Conservation (phyloP, 2,113 vertebrate genomes). For the Urocitellus parryii region DNA sequence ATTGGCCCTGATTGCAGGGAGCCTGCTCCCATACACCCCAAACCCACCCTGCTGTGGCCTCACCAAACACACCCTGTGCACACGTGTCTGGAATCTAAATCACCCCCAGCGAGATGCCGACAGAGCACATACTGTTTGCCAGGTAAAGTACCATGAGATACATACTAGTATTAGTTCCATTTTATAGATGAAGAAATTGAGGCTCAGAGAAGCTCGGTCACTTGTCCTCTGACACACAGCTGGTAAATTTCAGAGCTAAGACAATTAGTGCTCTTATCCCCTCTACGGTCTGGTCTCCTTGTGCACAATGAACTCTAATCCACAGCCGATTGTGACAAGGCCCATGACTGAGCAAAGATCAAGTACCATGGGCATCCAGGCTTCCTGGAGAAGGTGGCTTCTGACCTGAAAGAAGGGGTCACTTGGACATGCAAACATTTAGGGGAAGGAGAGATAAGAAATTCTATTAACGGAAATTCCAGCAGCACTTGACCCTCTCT, state of each 20-base stretch:
- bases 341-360: background rate
- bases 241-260: background rate
- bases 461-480: background rate
- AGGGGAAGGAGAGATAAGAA: background rate
- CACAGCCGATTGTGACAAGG: background rate
- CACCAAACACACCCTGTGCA: background rate
- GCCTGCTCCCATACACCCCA: background rate
- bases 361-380: background rate
- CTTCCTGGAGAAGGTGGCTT: slow-evolving; percentile 11
- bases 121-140: background rate
- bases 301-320: background rate
- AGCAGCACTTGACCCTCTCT: background rate
- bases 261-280: background rate
- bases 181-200: slow-evolving; percentile 29
- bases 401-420: background rate
- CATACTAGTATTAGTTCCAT: background rate
- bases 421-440: background rate
- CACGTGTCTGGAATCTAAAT: background rate
- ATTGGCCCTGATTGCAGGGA: background rate
- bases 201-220: background rate
- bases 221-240: background rate
- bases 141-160: background rate
- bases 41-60: background rate
- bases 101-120: background rate
- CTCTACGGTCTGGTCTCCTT: background rate